A percentile compares a stretch with the other conserved stretches of the same genome.
Conservation (phyloP, 2,113 vertebrate species). For the Brachypodius melanocephalos region DNA sequence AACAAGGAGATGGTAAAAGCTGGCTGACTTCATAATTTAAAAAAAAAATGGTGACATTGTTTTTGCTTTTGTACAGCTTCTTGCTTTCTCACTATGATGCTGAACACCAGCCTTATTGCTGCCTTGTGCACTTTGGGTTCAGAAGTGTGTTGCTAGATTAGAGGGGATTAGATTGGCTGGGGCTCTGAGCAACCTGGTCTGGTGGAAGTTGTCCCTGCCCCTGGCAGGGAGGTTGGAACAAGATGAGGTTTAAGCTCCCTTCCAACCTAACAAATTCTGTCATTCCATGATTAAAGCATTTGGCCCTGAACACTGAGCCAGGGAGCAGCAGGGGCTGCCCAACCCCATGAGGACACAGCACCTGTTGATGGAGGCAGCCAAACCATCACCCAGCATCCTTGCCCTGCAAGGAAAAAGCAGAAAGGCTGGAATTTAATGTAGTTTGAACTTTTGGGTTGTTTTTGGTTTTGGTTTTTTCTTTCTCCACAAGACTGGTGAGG, state of each 20-base stretch:
- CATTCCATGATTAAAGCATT: neutral
- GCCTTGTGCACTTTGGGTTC: neutral
- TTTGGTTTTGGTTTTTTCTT: too few relatives aligned
- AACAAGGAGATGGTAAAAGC: neutral
- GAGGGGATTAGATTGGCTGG: neutral
- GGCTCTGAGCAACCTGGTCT: neutral
- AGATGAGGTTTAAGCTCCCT: neutral
- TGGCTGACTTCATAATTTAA: neutral
- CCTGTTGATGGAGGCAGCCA: neutral
- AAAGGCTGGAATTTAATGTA: neutral
- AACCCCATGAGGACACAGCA: rapidly evolving
- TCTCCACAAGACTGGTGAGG: neutral
- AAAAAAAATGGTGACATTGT: neutral
- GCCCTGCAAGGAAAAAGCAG: neutral
- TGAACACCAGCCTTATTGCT: neutral
- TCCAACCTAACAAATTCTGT: neutral
- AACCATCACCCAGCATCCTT: neutral
- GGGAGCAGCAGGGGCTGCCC: neutral
- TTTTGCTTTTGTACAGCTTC: neutral
- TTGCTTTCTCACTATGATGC: neutral
- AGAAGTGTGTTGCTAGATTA: neutral
- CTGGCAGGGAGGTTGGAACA: neutral
- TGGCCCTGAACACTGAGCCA: neutral
- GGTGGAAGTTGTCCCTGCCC: neutral
- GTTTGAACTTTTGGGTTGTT: neutral